These are phyloP conservation scores for Ophioninae sp. DNA, from an alignment of 2,888 invertebrate species.

Conservation along the genomic window DNA sequence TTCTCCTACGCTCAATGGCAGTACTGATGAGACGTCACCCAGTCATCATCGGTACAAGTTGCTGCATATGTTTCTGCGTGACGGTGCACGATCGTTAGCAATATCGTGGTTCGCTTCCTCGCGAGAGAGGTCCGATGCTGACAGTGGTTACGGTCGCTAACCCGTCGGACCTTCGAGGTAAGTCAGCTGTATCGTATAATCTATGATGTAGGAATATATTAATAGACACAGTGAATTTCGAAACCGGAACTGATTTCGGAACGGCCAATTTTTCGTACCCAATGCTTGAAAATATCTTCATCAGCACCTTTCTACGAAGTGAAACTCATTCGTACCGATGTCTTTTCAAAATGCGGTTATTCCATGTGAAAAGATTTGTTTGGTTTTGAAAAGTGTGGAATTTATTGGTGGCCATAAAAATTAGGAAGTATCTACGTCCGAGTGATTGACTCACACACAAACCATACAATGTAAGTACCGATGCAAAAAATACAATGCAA, in stretches of 20 bases:
- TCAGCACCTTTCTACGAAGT: neutral
- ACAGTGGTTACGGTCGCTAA: conserved; percentile 45
- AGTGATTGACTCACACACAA: too few species aligned
- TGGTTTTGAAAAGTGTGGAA: neutral
- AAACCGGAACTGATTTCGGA: neutral
- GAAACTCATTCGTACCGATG: neutral
- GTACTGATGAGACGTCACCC: conserved; percentile 51
- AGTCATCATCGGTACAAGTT: conserved; percentile 50
- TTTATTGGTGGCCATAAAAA: neutral
- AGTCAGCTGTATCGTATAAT: conserved; percentile 15
- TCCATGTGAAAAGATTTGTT: neutral
- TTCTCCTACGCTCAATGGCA: conserved; percentile 23
- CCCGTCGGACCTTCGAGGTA: conserved; percentile 23
- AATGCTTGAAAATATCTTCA: neutral
- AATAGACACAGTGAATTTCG: neutral
- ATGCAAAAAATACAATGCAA: too few species aligned
- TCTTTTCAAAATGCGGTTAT: neutral
- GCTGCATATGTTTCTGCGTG: conserved; percentile 21
- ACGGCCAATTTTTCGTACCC: neutral
- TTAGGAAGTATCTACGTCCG: too few species aligned
- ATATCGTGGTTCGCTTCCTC: conserved; percentile 33
- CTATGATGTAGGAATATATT: neutral
- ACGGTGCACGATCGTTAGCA: conserved; percentile 45
- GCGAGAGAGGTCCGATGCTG: conserved; percentile 12
- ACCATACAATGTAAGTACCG: too few species aligned